Conservation (phyloP, 2,113 vertebrate genomes). For the Megalops atlanticus region DNA sequence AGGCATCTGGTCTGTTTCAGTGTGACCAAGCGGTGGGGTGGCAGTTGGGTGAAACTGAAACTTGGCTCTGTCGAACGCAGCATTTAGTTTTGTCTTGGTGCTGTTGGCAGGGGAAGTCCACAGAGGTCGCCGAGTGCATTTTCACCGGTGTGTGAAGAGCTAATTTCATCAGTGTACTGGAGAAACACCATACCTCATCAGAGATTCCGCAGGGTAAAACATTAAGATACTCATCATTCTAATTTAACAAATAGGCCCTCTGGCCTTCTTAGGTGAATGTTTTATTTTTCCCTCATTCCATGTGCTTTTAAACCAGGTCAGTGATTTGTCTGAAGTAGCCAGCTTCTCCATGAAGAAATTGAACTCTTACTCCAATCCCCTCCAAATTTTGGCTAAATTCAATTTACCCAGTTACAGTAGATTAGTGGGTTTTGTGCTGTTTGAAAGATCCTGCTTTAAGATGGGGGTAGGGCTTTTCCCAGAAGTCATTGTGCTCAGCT, state of each 20-base stretch:
- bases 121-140: not conserved
- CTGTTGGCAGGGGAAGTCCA: not conserved
- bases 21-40: slow-evolving; percentile 6
- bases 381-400: not conserved
- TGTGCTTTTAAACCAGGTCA: too few relatives aligned
- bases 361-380: too few relatives aligned
- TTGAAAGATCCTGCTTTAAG: not conserved
- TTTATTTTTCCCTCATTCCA: too few relatives aligned
- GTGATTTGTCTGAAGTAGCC: too few relatives aligned
- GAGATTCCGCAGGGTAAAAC: not conserved
- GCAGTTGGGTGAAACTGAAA: slow-evolving; percentile 14
- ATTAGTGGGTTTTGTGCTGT: not conserved
- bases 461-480: not conserved
- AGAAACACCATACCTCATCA: not conserved
- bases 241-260: too few relatives aligned
- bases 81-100: not conserved
- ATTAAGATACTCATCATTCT: too few relatives aligned
- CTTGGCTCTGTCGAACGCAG: not conserved
- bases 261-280: too few relatives aligned
- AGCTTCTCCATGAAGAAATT: too few relatives aligned
- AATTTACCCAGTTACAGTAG: not conserved
- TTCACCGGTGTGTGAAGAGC: not conserved
- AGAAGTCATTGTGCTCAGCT: not conserved
- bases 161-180: not conserved
- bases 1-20: not conserved